phyloP scores from a whole-genome alignment of 2,888 invertebrate species.

The Chironomus tentans region DNA sequence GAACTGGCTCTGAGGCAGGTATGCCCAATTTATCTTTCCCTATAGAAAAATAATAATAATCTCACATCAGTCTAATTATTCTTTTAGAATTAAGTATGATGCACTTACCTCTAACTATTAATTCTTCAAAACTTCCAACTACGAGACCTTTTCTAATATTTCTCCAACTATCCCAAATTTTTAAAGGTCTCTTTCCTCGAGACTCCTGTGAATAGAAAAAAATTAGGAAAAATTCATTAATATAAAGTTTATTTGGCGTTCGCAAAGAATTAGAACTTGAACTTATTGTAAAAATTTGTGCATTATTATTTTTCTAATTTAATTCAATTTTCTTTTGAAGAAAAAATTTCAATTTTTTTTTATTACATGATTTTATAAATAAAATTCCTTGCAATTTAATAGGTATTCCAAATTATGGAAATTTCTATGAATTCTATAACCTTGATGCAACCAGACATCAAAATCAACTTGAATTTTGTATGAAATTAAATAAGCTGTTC shows the following conservation, averaged over 20 bases:
- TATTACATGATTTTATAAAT: too few species aligned
- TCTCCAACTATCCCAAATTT: constrained; percentile 93
- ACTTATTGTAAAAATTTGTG: background rate
- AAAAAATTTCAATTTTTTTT: too few species aligned
- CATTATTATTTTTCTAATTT: too few species aligned
- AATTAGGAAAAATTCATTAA: background rate
- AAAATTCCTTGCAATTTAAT: too few species aligned
- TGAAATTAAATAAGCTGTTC: too few species aligned
- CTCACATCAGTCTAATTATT: too few species aligned
- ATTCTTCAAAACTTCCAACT: constrained; percentile 84
- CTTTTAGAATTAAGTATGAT: background rate
- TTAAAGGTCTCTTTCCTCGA: constrained; percentile 93
- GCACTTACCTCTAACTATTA: constrained; percentile 64
- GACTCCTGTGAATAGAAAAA: constrained; percentile 60
- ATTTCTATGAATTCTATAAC: too few species aligned
- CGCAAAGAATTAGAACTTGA: too few species aligned
- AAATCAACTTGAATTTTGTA: too few species aligned
- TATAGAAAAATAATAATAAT: constrained; percentile 33
- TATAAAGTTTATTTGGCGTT: background rate
- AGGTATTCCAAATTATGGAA: too few species aligned
- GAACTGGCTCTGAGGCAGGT: constrained; percentile 75
- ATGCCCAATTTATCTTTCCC: constrained; percentile 87
- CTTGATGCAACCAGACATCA: too few species aligned
- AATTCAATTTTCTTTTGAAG: too few species aligned
- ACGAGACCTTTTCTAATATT: constrained; percentile 88